A percentile compares a stretch with the other conserved stretches of the same genome.
These are phyloP conservation scores for Cephalopholis sonnerati DNA, from an alignment of 2,113 vertebrate species.

Conservation along the genomic window DNA sequence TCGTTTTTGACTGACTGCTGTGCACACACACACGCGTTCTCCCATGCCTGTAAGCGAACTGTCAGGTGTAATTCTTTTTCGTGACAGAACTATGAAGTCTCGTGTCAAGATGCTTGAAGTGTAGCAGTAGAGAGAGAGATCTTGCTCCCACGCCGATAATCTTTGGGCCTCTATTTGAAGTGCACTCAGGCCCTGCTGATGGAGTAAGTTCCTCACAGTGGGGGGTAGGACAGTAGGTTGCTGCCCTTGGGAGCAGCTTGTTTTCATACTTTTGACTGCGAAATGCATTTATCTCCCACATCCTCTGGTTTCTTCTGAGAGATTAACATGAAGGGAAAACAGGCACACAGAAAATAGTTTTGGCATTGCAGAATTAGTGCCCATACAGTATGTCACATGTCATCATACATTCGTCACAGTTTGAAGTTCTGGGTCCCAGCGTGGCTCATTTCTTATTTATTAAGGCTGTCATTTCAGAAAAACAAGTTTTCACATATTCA, in stretches of 20 bases:
- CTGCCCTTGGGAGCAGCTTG: slow-evolving; percentile 47
- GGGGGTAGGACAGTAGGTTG: slow-evolving; percentile 49
- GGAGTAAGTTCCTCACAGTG: slow-evolving; percentile 60
- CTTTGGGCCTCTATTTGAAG: slow-evolving; percentile 71
- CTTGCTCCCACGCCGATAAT: slow-evolving; percentile 59
- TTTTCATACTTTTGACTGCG: slow-evolving; percentile 47
- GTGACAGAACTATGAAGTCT: slow-evolving; percentile 71
- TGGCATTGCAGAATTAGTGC: background rate
- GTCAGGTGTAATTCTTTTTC: slow-evolving; percentile 73
- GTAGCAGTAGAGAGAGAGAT: slow-evolving; percentile 60
- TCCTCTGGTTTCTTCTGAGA: slow-evolving; percentile 24
- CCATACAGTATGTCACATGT: background rate
- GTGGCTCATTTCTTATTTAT: background rate
- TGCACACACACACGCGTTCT: slow-evolving; percentile 38
- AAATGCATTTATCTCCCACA: slow-evolving; percentile 24
- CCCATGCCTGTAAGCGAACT: slow-evolving; percentile 54
- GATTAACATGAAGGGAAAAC: slow-evolving; percentile 8
- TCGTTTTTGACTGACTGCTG: slow-evolving; percentile 55
- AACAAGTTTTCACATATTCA: background rate
- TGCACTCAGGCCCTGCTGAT: slow-evolving; percentile 73
- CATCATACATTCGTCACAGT: background rate
- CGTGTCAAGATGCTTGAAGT: slow-evolving; percentile 71
- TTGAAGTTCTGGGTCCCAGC: background rate
- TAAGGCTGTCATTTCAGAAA: background rate
- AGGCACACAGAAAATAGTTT: slow-evolving; percentile 8